phyloP scores from a whole-genome alignment of 1,140 invertebrate species.

The Drosophila ficusphila region DNA sequence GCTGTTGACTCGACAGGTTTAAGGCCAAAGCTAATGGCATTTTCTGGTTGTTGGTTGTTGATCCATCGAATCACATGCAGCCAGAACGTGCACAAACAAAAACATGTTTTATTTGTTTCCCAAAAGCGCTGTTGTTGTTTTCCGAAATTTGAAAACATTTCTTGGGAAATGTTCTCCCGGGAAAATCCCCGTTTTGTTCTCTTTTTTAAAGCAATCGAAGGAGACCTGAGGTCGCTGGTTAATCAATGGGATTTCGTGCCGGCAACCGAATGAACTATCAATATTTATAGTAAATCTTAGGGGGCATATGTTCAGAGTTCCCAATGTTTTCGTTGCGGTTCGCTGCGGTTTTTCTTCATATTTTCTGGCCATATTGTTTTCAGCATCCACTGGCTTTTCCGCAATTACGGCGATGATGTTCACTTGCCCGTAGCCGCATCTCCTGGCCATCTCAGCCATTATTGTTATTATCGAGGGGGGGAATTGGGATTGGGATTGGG shows the following conservation, averaged over 20 bases:
- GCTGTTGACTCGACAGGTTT: conserved; percentile 32
- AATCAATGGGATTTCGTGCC: conserved; percentile 53
- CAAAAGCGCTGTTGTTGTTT: conserved; percentile 24
- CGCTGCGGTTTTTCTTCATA: conserved; percentile 19
- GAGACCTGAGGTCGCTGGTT: conserved; percentile 7
- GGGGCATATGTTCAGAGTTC: conserved; percentile 4
- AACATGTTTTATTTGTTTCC: conserved; percentile 52
- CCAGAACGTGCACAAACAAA: conserved; percentile 56
- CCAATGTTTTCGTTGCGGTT: conserved; percentile 12
- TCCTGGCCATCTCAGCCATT: conserved; percentile 16
- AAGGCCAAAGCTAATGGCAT: conserved; percentile 35
- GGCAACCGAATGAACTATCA: conserved; percentile 34
- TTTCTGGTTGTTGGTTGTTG: conserved; percentile 18
- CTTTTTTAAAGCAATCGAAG: neutral
- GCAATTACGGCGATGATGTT: conserved; percentile 35
- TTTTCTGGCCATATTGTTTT: conserved; percentile 10
- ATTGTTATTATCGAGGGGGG: conserved; percentile 16
- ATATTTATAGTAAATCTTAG: conserved; percentile 50
- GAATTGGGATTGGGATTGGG: too few species aligned
- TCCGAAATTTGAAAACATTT: conserved; percentile 56
- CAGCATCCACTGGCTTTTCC: conserved; percentile 44
- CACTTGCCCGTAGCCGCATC: conserved; percentile 17
- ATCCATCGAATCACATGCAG: conserved; percentile 38
- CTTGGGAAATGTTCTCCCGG: conserved; percentile 15
- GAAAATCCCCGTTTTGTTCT: conserved; percentile 38